A percentile compares a stretch with the other conserved stretches of the same genome.
Conservation (phyloP, 1,140 invertebrate species). For the Procambarus virginalis region DNA sequence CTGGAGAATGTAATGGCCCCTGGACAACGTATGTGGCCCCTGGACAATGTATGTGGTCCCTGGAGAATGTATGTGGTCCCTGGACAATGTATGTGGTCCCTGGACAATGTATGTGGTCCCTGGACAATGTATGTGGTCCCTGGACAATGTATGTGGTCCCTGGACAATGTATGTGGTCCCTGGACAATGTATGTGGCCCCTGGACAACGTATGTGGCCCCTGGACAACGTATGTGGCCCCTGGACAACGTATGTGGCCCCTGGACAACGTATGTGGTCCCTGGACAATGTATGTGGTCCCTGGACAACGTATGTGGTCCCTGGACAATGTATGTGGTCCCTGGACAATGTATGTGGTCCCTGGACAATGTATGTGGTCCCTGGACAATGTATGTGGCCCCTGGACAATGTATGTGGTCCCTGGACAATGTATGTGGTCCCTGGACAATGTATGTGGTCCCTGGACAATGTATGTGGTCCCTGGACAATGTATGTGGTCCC, state of each 20-base stretch:
- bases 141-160: neutral
- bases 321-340: neutral
- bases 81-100: neutral
- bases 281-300: neutral
- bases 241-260: neutral
- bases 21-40: neutral
- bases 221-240: neutral
- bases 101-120: neutral
- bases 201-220: neutral
- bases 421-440: neutral
- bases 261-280: neutral
- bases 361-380: neutral
- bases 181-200: neutral
- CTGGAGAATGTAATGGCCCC: neutral
- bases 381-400: neutral
- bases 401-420: neutral
- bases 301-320: neutral
- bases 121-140: neutral
- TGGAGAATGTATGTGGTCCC: neutral
- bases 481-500: neutral
- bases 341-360: neutral
- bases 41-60: neutral
- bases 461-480: neutral
- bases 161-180: neutral
- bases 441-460: neutral